Base-by-base conservation (phyloP, 2,888 invertebrate genomes). In the Geophilus truncorum region DNA sequence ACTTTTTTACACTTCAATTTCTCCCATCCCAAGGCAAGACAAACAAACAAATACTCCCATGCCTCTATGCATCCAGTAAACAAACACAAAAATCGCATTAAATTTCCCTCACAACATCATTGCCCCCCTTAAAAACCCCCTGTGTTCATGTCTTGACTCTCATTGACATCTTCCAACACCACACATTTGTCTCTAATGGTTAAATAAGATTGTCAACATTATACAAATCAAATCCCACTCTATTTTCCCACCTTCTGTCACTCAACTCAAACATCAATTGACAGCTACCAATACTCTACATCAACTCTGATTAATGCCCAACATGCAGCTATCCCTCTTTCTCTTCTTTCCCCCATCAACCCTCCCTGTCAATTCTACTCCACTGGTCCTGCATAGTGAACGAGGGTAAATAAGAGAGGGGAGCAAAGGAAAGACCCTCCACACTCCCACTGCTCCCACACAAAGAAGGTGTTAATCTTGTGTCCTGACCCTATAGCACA, bases 241-340 rank as follows among this genome's bases (percentile, higher is more conserved):
- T 62, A 25, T 62, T 62, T 28, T 62, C 45, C 62, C 62, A 62
- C 62, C 28, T 62, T 28, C 23, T 62, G 62, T 62, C 62, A 62
- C 28, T 62, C 62, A 62, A 62, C 62, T 62, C 62, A 62, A 62
- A 62, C 62, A 23, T 62, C 62, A 62, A 62, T 62, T 62, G 62
- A 62, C 62, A 62, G 62, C 62, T 62, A 45, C 45, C 45, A 45
- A 45, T 45, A 45, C 45, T 45, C 45, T 45, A 45, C 45, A 45
- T 45, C 45, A 45, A 45, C 45, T 45, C 45, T 45, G 45, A 45
- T 45, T 45, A 45, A 45, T 45, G 45, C 45, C 18, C 45, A 45
- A 45, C 45, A 45, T n/a, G 18, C 45, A 45, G 18, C 45, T n/a
- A 45, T 45, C 45, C 45, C 45, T n/a, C 45, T 45, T 45, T 45